phyloP scores from a whole-genome alignment of 2,797 vertebrate species.

The Sebastes minor region DNA sequence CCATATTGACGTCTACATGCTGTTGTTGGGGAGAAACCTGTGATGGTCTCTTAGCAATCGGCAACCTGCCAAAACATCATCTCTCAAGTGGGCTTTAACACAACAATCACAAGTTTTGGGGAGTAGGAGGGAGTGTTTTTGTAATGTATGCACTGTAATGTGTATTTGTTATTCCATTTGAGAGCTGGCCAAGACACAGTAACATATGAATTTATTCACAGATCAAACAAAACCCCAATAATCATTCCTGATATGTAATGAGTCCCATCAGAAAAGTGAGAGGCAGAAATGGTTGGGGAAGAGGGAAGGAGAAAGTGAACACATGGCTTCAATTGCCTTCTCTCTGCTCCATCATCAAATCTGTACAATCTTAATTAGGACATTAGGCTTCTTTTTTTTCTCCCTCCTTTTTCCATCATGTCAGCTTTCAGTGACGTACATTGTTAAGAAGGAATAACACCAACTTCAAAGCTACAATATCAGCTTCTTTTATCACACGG shows the following conservation, averaged over 20 bases:
- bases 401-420: constrained; percentile 70
- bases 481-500: constrained; percentile 48
- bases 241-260: constrained; percentile 12
- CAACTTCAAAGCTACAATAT: constrained; percentile 60
- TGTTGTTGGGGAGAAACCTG: constrained; percentile 10
- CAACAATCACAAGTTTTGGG: background rate
- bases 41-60: constrained; percentile 9
- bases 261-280: constrained; percentile 14
- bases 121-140: constrained; percentile 8
- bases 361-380: constrained; percentile 77
- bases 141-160: background rate
- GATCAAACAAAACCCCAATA: constrained; percentile 30
- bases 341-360: constrained; percentile 74
- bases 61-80: constrained; percentile 20
- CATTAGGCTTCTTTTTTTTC: constrained; percentile 66
- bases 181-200: constrained; percentile 17
- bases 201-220: constrained; percentile 21
- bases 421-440: constrained; percentile 69
- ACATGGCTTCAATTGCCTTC: constrained; percentile 73
- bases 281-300: constrained; percentile 15
- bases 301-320: constrained; percentile 50
- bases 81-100: constrained; percentile 11
- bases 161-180: constrained; percentile 3
- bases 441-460: constrained; percentile 53
- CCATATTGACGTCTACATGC: background rate